Percentiles rank a stretch among this genome's conserved stretches.
These are phyloP conservation scores for Synergus umbraculus DNA, from an alignment of 2,888 invertebrate species.

Conservation along the genomic window DNA sequence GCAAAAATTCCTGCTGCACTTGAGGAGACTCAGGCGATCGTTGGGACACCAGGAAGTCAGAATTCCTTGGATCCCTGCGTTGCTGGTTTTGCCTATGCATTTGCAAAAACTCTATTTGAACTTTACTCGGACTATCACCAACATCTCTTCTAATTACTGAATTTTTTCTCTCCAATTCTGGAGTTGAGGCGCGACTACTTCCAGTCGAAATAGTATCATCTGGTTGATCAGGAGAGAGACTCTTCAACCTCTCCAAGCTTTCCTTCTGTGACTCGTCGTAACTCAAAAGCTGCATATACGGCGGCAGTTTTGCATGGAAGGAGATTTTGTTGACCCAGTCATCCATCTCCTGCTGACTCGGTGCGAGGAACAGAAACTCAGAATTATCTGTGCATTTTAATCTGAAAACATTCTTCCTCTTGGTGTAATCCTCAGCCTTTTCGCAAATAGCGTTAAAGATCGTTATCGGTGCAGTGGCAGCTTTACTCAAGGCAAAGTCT, in stretches of 20 bases:
- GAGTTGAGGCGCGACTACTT: slow-evolving; percentile 78
- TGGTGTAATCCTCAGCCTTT: slow-evolving; percentile 95
- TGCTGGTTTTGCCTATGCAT: slow-evolving; percentile 72
- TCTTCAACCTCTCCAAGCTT: slow-evolving; percentile 64
- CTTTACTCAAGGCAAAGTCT: slow-evolving; percentile 92
- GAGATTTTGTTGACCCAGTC: slow-evolving; percentile 96
- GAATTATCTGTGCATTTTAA: slow-evolving; percentile 93
- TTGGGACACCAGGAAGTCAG: slow-evolving; percentile 62
- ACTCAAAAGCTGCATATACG: slow-evolving; percentile 91
- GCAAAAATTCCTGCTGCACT: slow-evolving; percentile 80
- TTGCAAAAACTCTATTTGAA: slow-evolving; percentile 72
- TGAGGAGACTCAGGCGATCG: slow-evolving; percentile 66
- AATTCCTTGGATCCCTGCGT: slow-evolving; percentile 71
- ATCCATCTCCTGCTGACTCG: slow-evolving; percentile 85
- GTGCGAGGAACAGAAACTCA: slow-evolving; percentile 93
- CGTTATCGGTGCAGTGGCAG: slow-evolving; percentile 89
- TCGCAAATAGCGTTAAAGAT: slow-evolving; percentile 88
- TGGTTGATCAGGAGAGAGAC: slow-evolving; percentile 63
- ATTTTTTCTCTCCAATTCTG: slow-evolving; percentile 76
- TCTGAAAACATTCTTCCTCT: slow-evolving; percentile 95
- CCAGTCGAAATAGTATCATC: slow-evolving; percentile 74
- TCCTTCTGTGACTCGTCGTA: slow-evolving; percentile 85
- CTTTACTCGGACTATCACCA: slow-evolving; percentile 65
- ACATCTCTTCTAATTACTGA: slow-evolving; percentile 74
- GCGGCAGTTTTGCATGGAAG: slow-evolving; percentile 95